These are phyloP conservation scores for Polydrusus tereticollis DNA, from an alignment of 2,888 invertebrate genomes.

Conservation along the genomic window DNA sequence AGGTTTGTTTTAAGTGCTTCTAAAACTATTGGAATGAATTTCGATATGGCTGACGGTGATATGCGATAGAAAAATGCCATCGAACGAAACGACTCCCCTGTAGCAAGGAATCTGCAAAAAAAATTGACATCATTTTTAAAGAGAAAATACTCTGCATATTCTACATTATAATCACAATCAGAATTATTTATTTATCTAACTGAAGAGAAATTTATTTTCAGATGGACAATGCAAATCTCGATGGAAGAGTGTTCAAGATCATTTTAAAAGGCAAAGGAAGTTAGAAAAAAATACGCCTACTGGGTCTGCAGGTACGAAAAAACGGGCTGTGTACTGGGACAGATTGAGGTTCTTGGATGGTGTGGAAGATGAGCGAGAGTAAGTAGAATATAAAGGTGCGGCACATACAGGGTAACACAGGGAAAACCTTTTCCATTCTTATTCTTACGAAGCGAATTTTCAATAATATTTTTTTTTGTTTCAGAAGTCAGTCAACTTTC, in stretches of 20 bases:
- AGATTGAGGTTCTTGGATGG: slow-evolving; percentile 5
- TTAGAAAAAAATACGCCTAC: slow-evolving; percentile 1
- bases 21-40: slow-evolving; percentile 4
- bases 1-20: no score
- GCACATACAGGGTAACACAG: neutral
- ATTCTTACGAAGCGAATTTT: neutral
- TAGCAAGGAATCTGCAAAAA: slow-evolving; percentile 39
- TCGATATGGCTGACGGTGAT: slow-evolving; percentile 9
- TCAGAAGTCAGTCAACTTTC: slow-evolving; percentile 1
- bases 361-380: neutral
- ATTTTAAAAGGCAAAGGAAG: slow-evolving; percentile 3
- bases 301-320: neutral
- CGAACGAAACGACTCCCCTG: slow-evolving; percentile 35
- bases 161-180: neutral
- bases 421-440: no score
- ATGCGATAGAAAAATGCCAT: slow-evolving; percentile 33
- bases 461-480: neutral
- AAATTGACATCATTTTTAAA: neutral
- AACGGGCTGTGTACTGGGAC: slow-evolving; percentile 9
- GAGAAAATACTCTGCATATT: neutral
- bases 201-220: neutral
- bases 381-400: neutral
- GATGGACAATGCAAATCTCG: slow-evolving; percentile 1
- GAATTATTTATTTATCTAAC: neutral
- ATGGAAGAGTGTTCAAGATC: neutral